Base-by-base conservation (phyloP, 2,113 vertebrate species). In the Paracanthobrama guichenoti region DNA sequence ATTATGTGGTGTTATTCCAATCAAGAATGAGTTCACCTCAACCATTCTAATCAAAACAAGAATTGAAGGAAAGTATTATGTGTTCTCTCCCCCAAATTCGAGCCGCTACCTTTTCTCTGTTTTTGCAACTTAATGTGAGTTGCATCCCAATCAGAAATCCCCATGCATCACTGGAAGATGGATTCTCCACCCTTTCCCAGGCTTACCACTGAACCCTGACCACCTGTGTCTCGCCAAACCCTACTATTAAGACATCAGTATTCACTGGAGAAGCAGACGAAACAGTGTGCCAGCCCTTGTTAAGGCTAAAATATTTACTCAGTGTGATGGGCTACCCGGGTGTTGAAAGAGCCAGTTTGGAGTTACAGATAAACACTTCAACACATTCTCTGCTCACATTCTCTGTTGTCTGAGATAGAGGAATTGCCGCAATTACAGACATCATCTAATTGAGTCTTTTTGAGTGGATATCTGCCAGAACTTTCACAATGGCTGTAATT, bases 81-180 rank as follows among this genome's bases (percentile, higher is more conserved):
- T 75, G 24, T 50, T 46, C 11, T 72, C 12, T 72, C 11, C 2
- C 22, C 42, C 44, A 75, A 53, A 75, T 50, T 31, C 18, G 16
- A 31, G 73, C 73, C 44, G 31, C 46, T 28, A 53, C 26, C 26
- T 75, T 75, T 50, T 53, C 14, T 75, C 44, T 75, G 46, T 53
- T 24, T 24, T 16, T 48, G n/a, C 6, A 14, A 50, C 44, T 18
- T 75, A 28, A 75, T 80, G 60, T n/a, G 78, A 59, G 66, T 59
- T 82, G 83, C 78, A 85, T 87, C 69, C 81, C 79, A 79, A 87
- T 53, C 62, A 82, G 81, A 80, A 50, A 85, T 79, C 62, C 60
- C 39, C 77, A 53, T 83, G 55, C 44, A 31, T 88, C 50, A 76
- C 77, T 64, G 62, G 48, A 73, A 81, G 60, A 28, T 4, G n/a